These are phyloP conservation scores for Agapornis canus DNA, from an alignment of 2,797 vertebrate genomes.

Conservation along the genomic window DNA sequence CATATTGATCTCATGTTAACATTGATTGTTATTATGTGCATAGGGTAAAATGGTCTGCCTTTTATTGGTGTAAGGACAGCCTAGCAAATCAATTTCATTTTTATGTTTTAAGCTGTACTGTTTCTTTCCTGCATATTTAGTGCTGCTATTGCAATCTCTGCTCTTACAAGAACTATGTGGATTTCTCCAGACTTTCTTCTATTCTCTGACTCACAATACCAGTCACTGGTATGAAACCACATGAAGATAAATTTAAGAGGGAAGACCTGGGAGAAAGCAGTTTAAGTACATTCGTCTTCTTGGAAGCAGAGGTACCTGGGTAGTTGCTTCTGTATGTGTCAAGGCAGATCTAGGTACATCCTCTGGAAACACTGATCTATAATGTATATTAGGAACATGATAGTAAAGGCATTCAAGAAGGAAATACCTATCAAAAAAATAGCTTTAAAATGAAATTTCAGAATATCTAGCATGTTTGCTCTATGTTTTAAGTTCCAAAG, in stretches of 20 bases:
- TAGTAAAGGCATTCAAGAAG: not conserved
- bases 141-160: not conserved
- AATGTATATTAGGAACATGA: accelerated
- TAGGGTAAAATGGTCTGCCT: not conserved
- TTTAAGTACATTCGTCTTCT: not conserved
- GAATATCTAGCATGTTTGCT: not conserved
- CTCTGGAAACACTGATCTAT: not conserved
- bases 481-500: not conserved
- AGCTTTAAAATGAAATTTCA: not conserved
- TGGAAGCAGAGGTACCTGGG: not conserved
- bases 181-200: not conserved
- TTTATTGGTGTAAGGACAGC: not conserved
- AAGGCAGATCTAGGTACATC: not conserved
- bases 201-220: accelerated
- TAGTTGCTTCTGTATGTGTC: not conserved
- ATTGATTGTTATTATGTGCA: not conserved
- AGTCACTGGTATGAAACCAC: not conserved
- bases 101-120: not conserved
- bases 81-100: not conserved
- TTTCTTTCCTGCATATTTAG: not conserved
- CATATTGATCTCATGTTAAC: not conserved
- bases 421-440: not conserved
- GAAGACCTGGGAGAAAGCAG: not conserved
- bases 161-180: not conserved
- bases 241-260: not conserved